Conservation (phyloP, 92 coral and sea anemone species). For the Zoanthus sociatus region DNA sequence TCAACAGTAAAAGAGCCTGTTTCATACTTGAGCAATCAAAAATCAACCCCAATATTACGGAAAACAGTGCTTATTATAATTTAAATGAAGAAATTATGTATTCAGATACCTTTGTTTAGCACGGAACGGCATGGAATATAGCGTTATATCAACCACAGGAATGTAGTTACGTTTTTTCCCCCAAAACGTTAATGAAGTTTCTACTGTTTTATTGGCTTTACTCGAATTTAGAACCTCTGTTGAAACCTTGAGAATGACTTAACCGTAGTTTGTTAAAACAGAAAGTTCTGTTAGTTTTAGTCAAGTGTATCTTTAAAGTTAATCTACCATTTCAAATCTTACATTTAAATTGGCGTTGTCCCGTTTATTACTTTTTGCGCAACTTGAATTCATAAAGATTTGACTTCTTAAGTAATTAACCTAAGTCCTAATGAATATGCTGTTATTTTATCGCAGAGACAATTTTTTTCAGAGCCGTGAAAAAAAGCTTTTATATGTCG, state of each 20-base stretch:
- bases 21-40: slow-evolving; percentile 8
- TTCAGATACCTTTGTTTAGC: not conserved
- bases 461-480: too few species aligned
- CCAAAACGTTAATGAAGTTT: not conserved
- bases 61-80: not conserved
- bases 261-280: not conserved
- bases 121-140: not conserved
- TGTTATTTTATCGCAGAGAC: too few species aligned
- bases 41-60: not conserved
- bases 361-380: not conserved
- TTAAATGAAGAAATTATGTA: not conserved
- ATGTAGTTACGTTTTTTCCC: not conserved
- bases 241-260: not conserved
- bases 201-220: not conserved
- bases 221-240: not conserved
- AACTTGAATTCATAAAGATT: not conserved
- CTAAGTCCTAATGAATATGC: not conserved
- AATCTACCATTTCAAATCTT: not conserved
- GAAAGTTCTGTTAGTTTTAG: not conserved
- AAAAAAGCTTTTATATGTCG: not conserved
- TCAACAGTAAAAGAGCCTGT: not conserved
- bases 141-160: not conserved
- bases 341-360: not conserved
- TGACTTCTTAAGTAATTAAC: not conserved
- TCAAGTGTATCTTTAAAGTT: not conserved